Evolutionary conservation across 64 coral and sea anemone species (phyloP).

Genomic region (Stichodactyla mertensii): DNA sequence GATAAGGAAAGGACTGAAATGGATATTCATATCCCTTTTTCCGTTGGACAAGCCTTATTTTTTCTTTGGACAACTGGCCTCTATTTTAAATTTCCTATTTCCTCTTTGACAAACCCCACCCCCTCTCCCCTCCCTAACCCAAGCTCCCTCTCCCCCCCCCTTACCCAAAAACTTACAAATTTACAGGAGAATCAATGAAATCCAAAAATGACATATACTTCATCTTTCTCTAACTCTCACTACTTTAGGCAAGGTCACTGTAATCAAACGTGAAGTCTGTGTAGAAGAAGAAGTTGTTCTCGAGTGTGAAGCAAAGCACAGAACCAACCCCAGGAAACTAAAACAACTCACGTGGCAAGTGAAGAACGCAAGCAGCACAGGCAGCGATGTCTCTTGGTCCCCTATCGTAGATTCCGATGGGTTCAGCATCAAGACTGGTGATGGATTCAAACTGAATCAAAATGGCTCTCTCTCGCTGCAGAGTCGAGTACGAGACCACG

Average conservation of each 20-base stretch:
- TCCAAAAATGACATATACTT: background rate
- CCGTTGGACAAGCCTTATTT: no score
- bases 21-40: no score
- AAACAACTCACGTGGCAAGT: background rate
- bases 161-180: no score
- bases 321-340: background rate
- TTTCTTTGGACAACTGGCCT: no score
- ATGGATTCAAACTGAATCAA: background rate
- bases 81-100: no score
- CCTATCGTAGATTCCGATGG: background rate
- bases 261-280: slow-evolving; percentile 10
- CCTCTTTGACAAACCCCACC: no score
- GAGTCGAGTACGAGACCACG: background rate
- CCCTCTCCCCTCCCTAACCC: no score
- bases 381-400: background rate
- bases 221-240: background rate
- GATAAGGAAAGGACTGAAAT: no score
- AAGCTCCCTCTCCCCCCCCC: no score
- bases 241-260: slow-evolving; percentile 1
- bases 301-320: background rate
- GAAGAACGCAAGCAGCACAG: background rate
- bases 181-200: no score
- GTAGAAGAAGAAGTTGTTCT: slow-evolving; percentile 10
- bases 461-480: background rate
- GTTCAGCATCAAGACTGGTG: background rate